Evolutionary conservation across 2,113 vertebrate species (phyloP).

Genomic region (Stegastes partitus): DNA sequence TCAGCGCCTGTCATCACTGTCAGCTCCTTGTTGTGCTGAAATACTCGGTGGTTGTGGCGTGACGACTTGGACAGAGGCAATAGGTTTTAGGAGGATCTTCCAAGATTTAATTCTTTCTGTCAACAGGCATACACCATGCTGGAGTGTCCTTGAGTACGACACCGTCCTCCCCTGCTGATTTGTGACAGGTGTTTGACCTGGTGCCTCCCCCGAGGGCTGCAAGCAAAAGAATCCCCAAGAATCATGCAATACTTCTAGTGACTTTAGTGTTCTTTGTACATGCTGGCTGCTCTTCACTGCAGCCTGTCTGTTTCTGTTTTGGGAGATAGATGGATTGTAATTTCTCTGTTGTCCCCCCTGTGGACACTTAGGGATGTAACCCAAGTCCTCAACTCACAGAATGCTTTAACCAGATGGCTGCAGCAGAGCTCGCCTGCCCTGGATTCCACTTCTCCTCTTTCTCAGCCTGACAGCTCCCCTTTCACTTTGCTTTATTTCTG

Average conservation of each 20-base stretch:
- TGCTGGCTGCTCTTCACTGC: conserved; percentile 17
- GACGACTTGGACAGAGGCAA: conserved; percentile 40
- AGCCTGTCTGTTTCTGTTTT: conserved; percentile 46
- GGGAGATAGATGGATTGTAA: conserved; percentile 39
- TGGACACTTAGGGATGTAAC: conserved; percentile 56
- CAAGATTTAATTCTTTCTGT: conserved; percentile 57
- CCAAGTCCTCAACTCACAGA: conserved; percentile 57
- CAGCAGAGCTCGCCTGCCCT: conserved; percentile 42
- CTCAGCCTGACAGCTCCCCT: conserved; percentile 37
- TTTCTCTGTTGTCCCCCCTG: conserved; percentile 45
- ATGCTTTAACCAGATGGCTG: conserved; percentile 72
- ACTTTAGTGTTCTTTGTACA: conserved; percentile 11
- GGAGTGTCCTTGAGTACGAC: conserved; percentile 53
- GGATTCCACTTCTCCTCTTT: conserved; percentile 56
- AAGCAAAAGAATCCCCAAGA: background rate
- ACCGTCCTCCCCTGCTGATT: conserved; percentile 9
- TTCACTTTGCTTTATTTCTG: conserved; percentile 59
- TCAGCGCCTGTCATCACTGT: conserved; percentile 16
- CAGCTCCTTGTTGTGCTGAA: conserved; percentile 41
- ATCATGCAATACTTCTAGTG: background rate
- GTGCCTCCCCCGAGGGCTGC: background rate
- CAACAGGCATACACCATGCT: conserved; percentile 23
- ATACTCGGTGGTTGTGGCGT: conserved; percentile 29
- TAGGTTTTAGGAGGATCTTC: conserved; percentile 34
- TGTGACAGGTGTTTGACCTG: conserved; percentile 29